Evolutionary conservation across 2,888 invertebrate species (phyloP).

Genomic region (Agrotis puta): DNA sequence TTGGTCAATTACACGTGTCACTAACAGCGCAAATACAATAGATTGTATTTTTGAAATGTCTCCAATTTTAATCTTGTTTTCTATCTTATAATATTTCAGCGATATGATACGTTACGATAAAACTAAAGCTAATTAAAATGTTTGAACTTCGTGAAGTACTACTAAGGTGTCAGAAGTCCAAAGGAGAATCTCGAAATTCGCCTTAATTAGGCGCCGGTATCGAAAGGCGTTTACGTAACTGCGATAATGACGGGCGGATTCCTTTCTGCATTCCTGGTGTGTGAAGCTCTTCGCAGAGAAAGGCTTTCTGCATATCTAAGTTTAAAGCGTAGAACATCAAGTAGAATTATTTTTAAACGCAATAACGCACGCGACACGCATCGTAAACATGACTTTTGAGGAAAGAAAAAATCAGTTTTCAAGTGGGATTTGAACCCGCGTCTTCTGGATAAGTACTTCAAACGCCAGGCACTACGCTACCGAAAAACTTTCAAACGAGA

Average conservation of each 20-base stretch:
- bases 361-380: no score
- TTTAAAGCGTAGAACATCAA: constrained; percentile 6
- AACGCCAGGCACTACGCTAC: no score
- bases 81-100: not conserved
- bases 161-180: constrained; percentile 16
- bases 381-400: no score
- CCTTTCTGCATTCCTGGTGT: constrained; percentile 50
- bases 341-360: no score
- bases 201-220: constrained; percentile 48
- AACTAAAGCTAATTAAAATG: constrained; percentile 35
- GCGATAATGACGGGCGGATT: constrained; percentile 53
- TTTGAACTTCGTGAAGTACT: constrained; percentile 27
- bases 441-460: no score
- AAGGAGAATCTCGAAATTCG: constrained; percentile 39
- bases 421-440: no score
- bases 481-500: no score
- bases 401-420: no score
- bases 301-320: constrained; percentile 19
- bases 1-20: not conserved
- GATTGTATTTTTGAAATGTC: no score
- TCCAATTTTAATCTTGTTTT: no score
- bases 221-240: constrained; percentile 53
- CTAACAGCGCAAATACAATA: not conserved
- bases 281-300: constrained; percentile 38
- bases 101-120: not conserved